phyloP scores from a whole-genome alignment of 2,888 invertebrate genomes.

The Nymphalis urticae region DNA sequence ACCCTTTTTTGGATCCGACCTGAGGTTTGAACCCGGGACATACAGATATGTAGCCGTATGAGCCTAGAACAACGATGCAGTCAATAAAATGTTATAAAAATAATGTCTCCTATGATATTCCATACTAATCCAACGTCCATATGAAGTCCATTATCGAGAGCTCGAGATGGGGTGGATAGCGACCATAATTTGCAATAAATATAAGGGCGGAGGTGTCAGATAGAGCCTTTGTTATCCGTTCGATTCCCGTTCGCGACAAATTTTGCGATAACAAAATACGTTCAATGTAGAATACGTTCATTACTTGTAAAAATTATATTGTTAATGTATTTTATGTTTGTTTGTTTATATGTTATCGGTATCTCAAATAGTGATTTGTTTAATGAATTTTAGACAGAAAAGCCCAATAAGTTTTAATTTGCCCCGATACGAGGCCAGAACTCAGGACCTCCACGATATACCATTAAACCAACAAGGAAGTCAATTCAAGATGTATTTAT shows the following conservation, averaged over 20 bases:
- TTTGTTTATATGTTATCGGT: not conserved
- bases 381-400: no score
- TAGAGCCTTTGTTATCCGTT: slow-evolving; percentile 55
- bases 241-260: slow-evolving; percentile 42
- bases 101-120: slow-evolving; percentile 41
- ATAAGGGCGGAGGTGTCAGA: slow-evolving; percentile 69
- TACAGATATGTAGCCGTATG: no score
- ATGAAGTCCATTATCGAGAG: slow-evolving; percentile 75
- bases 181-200: slow-evolving; percentile 80
- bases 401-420: no score
- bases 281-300: not conserved
- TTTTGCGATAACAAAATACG: slow-evolving; percentile 25
- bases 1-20: no score
- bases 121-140: slow-evolving; percentile 49
- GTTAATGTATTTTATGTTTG: not conserved
- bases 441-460: no score
- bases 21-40: no score
- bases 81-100: not conserved
- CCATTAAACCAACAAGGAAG: no score
- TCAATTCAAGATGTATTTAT: no score
- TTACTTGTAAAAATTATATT: slow-evolving; percentile 1
- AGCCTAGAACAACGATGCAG: no score
- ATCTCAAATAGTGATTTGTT: no score
- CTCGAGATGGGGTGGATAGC: slow-evolving; percentile 70
- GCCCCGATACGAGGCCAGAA: no score